Base-by-base conservation (phyloP, 2,888 invertebrate genomes). In the Clusia tigrina region DNA sequence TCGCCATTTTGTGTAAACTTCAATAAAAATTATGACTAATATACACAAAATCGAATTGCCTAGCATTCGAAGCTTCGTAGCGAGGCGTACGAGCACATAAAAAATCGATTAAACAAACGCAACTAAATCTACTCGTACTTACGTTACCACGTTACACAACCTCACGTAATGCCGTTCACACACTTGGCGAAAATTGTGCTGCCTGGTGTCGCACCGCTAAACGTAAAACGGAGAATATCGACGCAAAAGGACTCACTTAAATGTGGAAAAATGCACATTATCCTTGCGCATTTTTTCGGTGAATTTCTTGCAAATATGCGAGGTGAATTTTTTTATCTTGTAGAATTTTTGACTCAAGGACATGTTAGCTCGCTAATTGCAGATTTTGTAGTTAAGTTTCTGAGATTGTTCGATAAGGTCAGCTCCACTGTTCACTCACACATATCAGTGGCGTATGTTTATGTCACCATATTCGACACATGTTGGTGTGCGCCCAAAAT, bases 51-150 rank as follows among this genome's bases (percentile, higher is more conserved):
- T n/a, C n/a, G n/a, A n/a, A 51, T 20, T 51, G 51, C 51, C n/a
- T 12, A 32, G n/a, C n/a, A n/a, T n/a, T n/a, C n/a, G n/a, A n/a
- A 22, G 51, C n/a, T 20, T 12, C 23, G 23, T 10, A 53, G 6
- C 5, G 18, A 54, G 10, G 18, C 20, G 26, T 32, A 54, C 20
- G 32, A 23, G 22, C 10, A 26, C 20, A 18, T 20, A 23, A 74
- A 77, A 78, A 78, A 77, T 77, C 76, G 76, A 77, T 77, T 77
- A 78, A 77, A 77, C 77, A 77, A 77, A 72, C 71, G 23, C 24
- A 32, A 5, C 26, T 12, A 20, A 17, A 52, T 18, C 12, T 24
- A 18, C 32, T 20, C n/a, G 9, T 37, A 24, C 24, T 59, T 20
- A 15, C 26, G 18, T 60, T 51, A 23, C 25, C n/a, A 38, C n/a